A percentile compares a stretch with the other conserved stretches of the same genome.
These are phyloP conservation scores for Apocrypta bakeri DNA, from an alignment of 1,140 invertebrate species.

Conservation along the genomic window DNA sequence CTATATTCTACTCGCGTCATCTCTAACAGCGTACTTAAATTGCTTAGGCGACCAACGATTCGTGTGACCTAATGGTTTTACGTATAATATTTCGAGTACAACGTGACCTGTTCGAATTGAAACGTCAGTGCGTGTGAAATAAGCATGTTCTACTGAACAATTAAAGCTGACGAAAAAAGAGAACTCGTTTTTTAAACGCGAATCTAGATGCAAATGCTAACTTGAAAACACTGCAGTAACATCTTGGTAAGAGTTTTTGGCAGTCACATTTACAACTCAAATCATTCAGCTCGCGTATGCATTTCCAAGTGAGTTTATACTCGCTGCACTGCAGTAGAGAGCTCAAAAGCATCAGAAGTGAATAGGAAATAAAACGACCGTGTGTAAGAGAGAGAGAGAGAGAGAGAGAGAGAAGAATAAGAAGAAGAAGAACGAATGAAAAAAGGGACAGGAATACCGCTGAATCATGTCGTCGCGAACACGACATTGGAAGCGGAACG, in stretches of 20 bases:
- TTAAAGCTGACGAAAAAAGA: neutral
- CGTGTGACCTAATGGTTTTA: neutral
- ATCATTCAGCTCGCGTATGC: conserved; percentile 1
- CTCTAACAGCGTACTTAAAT: neutral
- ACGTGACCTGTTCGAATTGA: neutral
- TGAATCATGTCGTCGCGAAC: conserved; percentile 49
- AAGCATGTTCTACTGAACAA: neutral
- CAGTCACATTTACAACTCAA: conserved; percentile 27
- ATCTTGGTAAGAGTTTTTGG: no score
- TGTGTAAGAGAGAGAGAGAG: neutral
- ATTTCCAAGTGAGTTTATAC: no score
- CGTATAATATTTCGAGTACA: neutral
- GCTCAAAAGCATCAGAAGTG: no score
- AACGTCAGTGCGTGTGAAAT: neutral
- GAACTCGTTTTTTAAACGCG: neutral
- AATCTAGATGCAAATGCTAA: neutral
- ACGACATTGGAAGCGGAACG: conserved; percentile 52
- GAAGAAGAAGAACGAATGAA: no score
- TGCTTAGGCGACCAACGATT: neutral
- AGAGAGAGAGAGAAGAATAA: neutral
- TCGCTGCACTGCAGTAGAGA: no score
- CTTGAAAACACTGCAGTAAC: no score
- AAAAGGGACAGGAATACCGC: neutral
- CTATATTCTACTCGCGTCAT: neutral
- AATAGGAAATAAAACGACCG: no score